These are phyloP conservation scores for Chymomyza costata DNA, from an alignment of 1,140 invertebrate species.

Conservation along the genomic window DNA sequence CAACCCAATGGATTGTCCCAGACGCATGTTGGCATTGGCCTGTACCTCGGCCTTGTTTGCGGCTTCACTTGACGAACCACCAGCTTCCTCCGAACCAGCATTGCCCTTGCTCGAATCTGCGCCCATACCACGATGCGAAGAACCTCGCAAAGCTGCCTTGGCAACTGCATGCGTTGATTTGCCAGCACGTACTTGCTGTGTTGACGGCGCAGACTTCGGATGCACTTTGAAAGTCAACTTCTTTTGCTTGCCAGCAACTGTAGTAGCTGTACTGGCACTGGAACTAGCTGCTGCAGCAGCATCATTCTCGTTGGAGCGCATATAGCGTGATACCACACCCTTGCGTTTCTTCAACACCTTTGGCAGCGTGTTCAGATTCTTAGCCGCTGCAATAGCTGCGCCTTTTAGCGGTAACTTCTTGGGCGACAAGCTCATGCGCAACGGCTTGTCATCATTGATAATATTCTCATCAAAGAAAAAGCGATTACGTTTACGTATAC, in stretches of 20 bases:
- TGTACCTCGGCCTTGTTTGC: constrained; percentile 32
- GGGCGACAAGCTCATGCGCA: constrained; percentile 78
- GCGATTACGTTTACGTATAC: constrained; percentile 92
- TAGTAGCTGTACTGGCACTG: constrained; percentile 3
- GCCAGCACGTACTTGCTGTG: neutral
- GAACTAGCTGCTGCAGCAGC: constrained; percentile 68
- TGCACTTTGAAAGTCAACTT: neutral
- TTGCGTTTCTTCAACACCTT: constrained; percentile 77
- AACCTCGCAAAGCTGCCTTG: neutral
- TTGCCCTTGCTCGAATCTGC: constrained; percentile 14
- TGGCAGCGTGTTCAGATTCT: constrained; percentile 75
- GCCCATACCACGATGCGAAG: no score
- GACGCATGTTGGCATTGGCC: constrained; percentile 68
- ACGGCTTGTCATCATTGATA: constrained; percentile 85
- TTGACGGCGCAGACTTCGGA: constrained; percentile 2
- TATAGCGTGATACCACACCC: constrained; percentile 64
- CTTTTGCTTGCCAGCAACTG: constrained; percentile 1
- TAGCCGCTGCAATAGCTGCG: constrained; percentile 57
- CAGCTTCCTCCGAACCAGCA: constrained; percentile 25
- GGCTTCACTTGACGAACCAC: constrained; percentile 27
- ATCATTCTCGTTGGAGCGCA: constrained; percentile 55
- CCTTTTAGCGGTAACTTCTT: constrained; percentile 67
- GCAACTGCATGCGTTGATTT: neutral
- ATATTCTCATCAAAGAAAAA: constrained; percentile 94
- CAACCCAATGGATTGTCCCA: constrained; percentile 92